Evolutionary conservation across 2,113 vertebrate genomes (phyloP), one percentile per base, ranked within the genome.

Genomic region (Plotosus lineatus): DNA sequence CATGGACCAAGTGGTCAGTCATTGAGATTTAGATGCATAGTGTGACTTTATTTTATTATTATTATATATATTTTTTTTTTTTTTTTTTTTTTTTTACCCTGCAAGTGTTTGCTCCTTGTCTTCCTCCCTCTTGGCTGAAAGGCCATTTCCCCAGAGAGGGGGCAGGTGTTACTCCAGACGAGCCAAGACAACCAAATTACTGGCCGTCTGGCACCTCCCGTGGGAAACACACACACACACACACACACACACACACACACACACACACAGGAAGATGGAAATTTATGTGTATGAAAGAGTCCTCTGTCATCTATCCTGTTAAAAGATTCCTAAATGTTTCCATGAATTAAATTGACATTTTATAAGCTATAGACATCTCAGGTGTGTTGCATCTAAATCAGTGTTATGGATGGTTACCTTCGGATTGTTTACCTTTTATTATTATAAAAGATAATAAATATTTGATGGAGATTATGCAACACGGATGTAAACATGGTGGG

Each of bases 181-280:
- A 98, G 96, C 95, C 96, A 97, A 97, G 95, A 96, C 96, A 97
- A 97, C 96, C 96, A 97, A 97, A 97, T 98, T 97, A 97, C 95
- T 95, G 95, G 95, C 96, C 95, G 93, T 96, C 95, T 98, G 96
- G 95, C 95, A 93, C 96, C 95, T 97, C 96, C 96, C 94, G 93
- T 94, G 94, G 94, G 91, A 90, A 94, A 94, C 82, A 83, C 80
- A 42, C 71, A 65, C 75, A 84, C 53, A 77, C 40, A 40, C 69
- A 72, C 69, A 48, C 68, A 71, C 68, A 71, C 42, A 72, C 44
- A 33, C 46, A 72, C 68, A 42, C n/a, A 78, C 75, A 71, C 79
- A 63, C 61, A 31, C 44, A 53, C 38, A 44, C 63, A 77, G 77
- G 33, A 80, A 90, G 87, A 88, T 87, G 89, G 92, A 91, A 90